Conservation (phyloP, 1,140 invertebrate species). For the Drosophila kanapiae region DNA sequence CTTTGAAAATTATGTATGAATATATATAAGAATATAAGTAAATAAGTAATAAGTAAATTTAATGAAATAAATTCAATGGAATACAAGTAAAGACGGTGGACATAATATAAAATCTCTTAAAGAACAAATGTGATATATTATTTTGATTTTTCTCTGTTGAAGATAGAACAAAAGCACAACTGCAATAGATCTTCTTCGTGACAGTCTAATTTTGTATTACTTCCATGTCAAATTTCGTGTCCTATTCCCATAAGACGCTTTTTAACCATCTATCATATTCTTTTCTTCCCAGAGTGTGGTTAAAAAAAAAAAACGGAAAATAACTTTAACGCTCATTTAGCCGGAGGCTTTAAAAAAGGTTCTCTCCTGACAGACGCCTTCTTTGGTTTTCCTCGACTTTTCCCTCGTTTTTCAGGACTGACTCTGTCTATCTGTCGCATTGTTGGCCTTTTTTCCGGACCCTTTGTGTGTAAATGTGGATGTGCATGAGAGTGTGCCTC, state of each 20-base stretch:
- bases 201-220: conserved; percentile 11
- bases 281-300: conserved; percentile 14
- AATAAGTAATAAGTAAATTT: too few relatives aligned
- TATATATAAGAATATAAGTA: too few relatives aligned
- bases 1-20: not conserved
- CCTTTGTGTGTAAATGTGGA: not conserved
- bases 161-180: not conserved
- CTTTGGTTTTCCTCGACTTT: conserved; percentile 9
- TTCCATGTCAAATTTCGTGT: not conserved
- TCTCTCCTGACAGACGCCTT: conserved; percentile 22
- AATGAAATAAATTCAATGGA: too few relatives aligned
- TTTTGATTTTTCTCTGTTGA: not conserved
- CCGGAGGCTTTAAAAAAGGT: conserved; percentile 72
- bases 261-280: conserved; percentile 54
- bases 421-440: conserved; percentile 37
- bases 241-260: not conserved
- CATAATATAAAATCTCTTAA: too few relatives aligned
- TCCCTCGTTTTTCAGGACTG: conserved; percentile 18
- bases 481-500: not conserved
- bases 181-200: conserved; percentile 6
- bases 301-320: conserved; percentile 8
- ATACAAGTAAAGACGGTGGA: too few relatives aligned
- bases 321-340: conserved; percentile 69
- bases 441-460: conserved; percentile 43
- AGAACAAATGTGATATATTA: not conserved